Conservation (phyloP, 1,140 invertebrate species). For the Ceratosolen solmsi region DNA sequence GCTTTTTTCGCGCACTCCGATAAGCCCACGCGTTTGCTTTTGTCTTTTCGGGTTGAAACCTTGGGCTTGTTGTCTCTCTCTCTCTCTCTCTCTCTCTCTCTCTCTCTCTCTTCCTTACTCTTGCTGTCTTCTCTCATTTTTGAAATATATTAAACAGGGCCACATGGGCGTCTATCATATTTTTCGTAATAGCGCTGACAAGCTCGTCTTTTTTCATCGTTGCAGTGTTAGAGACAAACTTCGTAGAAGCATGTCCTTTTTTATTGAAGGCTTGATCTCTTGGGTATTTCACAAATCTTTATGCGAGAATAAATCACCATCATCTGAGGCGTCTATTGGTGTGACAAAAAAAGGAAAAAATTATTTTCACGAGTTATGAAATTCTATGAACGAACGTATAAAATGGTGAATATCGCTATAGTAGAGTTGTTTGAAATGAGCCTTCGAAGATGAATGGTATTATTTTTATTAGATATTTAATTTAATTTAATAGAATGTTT, state of each 20-base stretch:
- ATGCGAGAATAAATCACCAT: background rate
- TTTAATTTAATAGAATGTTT: background rate
- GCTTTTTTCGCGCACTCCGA: background rate
- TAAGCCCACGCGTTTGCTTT: constrained; percentile 16
- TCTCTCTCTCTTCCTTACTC: background rate
- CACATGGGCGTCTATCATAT: constrained; percentile 7
- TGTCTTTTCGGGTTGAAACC: constrained; percentile 16
- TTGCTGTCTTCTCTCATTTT: background rate
- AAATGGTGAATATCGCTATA: background rate
- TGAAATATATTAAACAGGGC: background rate
- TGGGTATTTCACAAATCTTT: background rate
- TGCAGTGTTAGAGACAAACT: background rate
- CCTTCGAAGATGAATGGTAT: background rate
- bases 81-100: too few relatives aligned
- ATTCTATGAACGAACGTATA: background rate
- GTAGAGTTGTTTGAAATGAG: background rate
- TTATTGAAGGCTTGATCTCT: background rate
- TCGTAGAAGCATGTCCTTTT: background rate
- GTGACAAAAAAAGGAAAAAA: background rate
- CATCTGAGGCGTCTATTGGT: background rate
- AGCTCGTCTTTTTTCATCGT: background rate
- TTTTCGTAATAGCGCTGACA: constrained; percentile 19
- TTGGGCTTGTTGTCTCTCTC: background rate
- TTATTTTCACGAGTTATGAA: background rate
- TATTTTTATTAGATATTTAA: background rate